phyloP scores from a whole-genome alignment of 2,888 invertebrate species.

The Trypoxylon attenuatum region DNA sequence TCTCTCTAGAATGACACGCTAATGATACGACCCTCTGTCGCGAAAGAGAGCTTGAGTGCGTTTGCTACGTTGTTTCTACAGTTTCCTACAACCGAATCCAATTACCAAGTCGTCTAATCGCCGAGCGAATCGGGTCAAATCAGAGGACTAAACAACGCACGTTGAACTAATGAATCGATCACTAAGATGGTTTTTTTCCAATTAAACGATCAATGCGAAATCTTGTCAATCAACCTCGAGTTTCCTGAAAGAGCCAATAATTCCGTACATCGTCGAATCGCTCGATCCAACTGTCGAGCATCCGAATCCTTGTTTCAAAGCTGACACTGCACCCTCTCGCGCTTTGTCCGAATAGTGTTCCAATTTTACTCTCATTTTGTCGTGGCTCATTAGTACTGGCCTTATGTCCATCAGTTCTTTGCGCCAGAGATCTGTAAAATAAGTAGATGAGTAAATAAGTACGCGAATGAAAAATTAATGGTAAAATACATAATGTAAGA shows the following conservation, averaged over 20 bases:
- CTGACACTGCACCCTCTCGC: conserved; percentile 85
- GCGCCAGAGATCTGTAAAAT: conserved; percentile 81
- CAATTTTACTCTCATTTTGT: conserved; percentile 82
- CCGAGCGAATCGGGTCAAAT: too few species aligned
- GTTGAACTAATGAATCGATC: too few species aligned
- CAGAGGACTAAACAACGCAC: too few species aligned
- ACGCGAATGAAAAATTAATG: neutral
- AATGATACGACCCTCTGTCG: too few species aligned
- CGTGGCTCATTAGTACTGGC: conserved; percentile 80
- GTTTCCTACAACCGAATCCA: too few species aligned
- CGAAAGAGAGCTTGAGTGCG: too few species aligned
- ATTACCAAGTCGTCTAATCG: too few species aligned
- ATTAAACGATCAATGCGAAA: neutral
- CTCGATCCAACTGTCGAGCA: conserved; percentile 78
- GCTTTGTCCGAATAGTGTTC: conserved; percentile 84
- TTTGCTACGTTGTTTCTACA: too few species aligned
- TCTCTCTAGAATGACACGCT: too few species aligned
- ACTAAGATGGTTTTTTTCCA: too few species aligned
- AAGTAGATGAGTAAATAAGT: too few species aligned
- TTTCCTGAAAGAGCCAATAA: conserved; percentile 86
- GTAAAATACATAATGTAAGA: too few species aligned
- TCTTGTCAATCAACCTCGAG: conserved; percentile 84
- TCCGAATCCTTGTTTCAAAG: conserved; percentile 78
- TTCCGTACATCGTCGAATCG: conserved; percentile 80
- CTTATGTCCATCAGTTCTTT: conserved; percentile 80